Evolutionary conservation across 2,888 invertebrate genomes (phyloP).

Genomic region (Dolichopus griseipennis): DNA sequence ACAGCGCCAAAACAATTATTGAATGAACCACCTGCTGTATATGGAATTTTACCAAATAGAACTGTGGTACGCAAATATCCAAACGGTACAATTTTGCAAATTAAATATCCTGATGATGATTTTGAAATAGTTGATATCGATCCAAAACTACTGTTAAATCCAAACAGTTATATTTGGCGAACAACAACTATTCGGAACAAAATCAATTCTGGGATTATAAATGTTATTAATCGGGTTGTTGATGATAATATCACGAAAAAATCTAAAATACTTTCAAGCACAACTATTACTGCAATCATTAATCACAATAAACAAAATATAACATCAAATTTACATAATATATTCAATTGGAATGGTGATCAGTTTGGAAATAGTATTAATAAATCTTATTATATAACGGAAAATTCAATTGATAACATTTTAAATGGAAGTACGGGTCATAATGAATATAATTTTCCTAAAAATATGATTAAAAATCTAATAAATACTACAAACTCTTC

Average conservation of each 20-base stretch:
- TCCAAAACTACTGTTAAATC: constrained; percentile 51
- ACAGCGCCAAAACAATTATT: constrained; percentile 42
- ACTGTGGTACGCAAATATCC: constrained; percentile 72
- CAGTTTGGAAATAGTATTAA: not conserved
- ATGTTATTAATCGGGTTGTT: constrained; percentile 29
- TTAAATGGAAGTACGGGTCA: not conserved
- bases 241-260: not conserved
- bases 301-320: constrained; percentile 14
- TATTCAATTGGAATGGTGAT: not conserved
- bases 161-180: constrained; percentile 37
- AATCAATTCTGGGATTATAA: constrained; percentile 20
- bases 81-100: constrained; percentile 67
- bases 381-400: not conserved
- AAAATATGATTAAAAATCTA: not conserved
- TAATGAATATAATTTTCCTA: not conserved
- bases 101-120: constrained; percentile 46
- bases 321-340: not conserved
- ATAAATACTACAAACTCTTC: not conserved
- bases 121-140: constrained; percentile 51
- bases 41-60: constrained; percentile 68
- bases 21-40: constrained; percentile 54
- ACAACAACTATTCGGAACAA: constrained; percentile 24
- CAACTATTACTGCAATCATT: constrained; percentile 13
- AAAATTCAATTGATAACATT: not conserved
- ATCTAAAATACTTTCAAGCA: not conserved